These are phyloP conservation scores for Heterotilapia buettikoferi DNA, from an alignment of 2,113 vertebrate genomes.

Conservation along the genomic window DNA sequence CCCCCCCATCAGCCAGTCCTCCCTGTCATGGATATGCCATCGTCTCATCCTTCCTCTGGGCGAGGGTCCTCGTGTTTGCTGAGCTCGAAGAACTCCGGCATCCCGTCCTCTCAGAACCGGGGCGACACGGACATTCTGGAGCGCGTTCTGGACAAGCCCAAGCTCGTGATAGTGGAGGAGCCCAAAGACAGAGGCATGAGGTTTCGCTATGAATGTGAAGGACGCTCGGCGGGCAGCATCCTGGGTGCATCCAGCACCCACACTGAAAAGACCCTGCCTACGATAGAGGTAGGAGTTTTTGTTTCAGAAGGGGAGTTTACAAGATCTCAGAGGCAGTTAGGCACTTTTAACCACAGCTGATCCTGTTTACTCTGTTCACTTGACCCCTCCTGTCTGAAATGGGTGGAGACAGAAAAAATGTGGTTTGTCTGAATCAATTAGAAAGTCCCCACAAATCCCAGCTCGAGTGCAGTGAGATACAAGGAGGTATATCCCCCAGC, in stretches of 20 bases:
- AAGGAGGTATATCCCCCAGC: not conserved
- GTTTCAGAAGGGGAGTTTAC: constrained; percentile 20
- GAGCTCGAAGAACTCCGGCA: not conserved
- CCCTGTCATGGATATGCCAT: constrained; percentile 12
- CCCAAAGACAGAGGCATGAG: constrained; percentile 92
- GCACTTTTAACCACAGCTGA: not conserved
- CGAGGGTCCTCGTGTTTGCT: not conserved
- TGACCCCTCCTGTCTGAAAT: not conserved
- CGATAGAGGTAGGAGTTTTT: constrained; percentile 74
- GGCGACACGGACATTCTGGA: constrained; percentile 53
- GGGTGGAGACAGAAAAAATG: not conserved
- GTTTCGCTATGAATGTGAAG: constrained; percentile 90
- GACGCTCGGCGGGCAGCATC: constrained; percentile 89
- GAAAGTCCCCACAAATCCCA: constrained; percentile 53
- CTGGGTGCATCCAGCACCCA: constrained; percentile 83
- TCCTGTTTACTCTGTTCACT: not conserved
- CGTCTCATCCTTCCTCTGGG: not conserved
- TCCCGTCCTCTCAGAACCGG: not conserved
- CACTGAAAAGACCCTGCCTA: constrained; percentile 81
- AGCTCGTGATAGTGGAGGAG: constrained; percentile 82
- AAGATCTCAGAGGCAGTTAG: not conserved
- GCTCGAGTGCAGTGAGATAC: not conserved
- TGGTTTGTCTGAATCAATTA: constrained; percentile 14
- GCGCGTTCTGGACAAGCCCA: constrained; percentile 66
- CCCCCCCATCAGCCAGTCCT: not conserved